Base-by-base conservation (phyloP, 2,113 vertebrate species). In the Acinonyx jubatus region DNA sequence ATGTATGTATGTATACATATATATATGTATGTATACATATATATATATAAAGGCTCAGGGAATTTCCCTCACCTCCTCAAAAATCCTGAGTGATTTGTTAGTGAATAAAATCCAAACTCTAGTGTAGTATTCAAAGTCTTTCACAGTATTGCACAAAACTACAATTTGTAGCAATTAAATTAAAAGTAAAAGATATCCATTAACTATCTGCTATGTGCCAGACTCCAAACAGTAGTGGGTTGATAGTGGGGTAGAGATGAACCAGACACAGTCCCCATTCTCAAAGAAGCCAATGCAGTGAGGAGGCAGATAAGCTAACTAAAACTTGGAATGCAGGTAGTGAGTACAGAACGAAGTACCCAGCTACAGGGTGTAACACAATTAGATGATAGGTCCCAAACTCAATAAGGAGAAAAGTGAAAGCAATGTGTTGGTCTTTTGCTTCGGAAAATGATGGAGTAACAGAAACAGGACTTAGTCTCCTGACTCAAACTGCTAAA, bases 401-500 rank as follows among this genome's bases (percentile, higher is more conserved):
- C 4, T 94, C 52, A 27, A 13, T 23, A 27, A 92, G 33, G 27
- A 93, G 36, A 93, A 91, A 91, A 89, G n/a, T 76, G 65, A 93
- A 97, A 97, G 45, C 66, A 90, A 38, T 33, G 68, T n/a, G 19
- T 63, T 95, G 41, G 21, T 76, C 14, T 27, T 94, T 63, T 55
- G 57, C 87, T 94, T 90, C 78, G 10, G 12, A 73, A 94, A 94
- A 71, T 61, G 38, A 89, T 38, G 6, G 8, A 73, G 76, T 78
- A 89, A 85, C 21, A 92, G 8, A 96, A 86, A 80, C 21, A 71
- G 13, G 33, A 91, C 41, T 88, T 74, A 74, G 25, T 25, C 10
- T 91, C n/a, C 82, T 91, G 19, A 9, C n/a, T 78, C 93, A 85
- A 89, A 96, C 27, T 69, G 61, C 41, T 48, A 85, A 94, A 92